These are phyloP conservation scores for Harpegnathos saltator DNA, from an alignment of 1,140 invertebrate species.

Conservation along the genomic window DNA sequence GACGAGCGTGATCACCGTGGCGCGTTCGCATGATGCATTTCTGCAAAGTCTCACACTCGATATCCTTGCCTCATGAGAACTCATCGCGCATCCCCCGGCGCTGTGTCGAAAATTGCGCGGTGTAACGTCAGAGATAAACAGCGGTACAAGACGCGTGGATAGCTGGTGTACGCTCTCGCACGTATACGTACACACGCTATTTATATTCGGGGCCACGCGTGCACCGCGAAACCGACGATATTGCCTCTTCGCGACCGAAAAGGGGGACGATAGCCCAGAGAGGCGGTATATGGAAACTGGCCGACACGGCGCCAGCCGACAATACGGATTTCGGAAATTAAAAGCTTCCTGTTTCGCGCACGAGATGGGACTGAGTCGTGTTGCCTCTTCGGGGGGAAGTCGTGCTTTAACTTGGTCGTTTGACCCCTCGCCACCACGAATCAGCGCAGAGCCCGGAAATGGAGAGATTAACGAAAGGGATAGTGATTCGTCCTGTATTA, in stretches of 20 bases:
- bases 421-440: neutral
- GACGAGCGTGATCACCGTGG: conserved; percentile 16
- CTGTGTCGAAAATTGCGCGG: conserved; percentile 54
- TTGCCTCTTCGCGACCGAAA: conserved; percentile 33
- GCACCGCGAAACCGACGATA: conserved; percentile 52
- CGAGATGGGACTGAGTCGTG: neutral
- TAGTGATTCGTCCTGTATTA: neutral
- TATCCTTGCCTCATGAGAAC: conserved; percentile 39
- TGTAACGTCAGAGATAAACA: conserved; percentile 49
- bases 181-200: conserved; percentile 40
- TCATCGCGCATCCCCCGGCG: conserved; percentile 53
- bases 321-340: conserved; percentile 65
- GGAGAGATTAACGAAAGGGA: neutral
- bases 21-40: neutral
- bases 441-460: neutral
- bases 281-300: neutral
- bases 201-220: conserved; percentile 61
- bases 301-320: conserved; percentile 13
- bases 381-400: conserved; percentile 9
- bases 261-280: conserved; percentile 6
- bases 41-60: conserved; percentile 22
- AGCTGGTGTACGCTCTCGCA: neutral
- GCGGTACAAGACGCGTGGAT: neutral
- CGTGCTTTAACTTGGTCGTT: conserved; percentile 29
- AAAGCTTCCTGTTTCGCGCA: conserved; percentile 55